phyloP scores from a whole-genome alignment of 1,140 invertebrate species.

The Drosophila lowei region DNA sequence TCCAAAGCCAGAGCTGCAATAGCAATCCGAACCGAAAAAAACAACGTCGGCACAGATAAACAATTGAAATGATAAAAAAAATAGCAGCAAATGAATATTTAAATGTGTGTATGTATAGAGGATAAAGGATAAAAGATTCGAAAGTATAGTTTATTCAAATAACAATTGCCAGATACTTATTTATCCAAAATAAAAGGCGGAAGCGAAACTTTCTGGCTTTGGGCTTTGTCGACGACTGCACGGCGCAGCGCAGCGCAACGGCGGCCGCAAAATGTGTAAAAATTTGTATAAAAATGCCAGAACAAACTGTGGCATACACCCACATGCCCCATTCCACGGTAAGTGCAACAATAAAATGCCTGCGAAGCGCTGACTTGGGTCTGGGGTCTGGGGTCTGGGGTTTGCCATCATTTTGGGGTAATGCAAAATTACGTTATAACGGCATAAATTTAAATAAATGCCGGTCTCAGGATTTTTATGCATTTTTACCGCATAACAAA shows the following conservation, averaged over 20 bases:
- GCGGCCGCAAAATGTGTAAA: constrained; percentile 50
- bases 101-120: constrained; percentile 13
- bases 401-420: constrained; percentile 73
- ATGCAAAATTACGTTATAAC: constrained; percentile 82
- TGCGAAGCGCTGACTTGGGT: constrained; percentile 40
- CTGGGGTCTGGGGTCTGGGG: constrained; percentile 17
- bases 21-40: constrained; percentile 23
- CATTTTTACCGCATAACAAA: constrained; percentile 83
- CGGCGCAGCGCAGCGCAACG: constrained; percentile 2
- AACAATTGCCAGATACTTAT: constrained; percentile 79
- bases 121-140: constrained; percentile 52
- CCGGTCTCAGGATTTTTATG: constrained; percentile 83
- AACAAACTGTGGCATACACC: constrained; percentile 52
- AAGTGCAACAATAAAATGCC: constrained; percentile 72
- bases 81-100: constrained; percentile 38
- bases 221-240: constrained; percentile 23
- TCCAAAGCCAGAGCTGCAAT: constrained; percentile 17
- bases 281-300: constrained; percentile 66
- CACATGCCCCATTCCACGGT: constrained; percentile 3
- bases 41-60: constrained; percentile 43
- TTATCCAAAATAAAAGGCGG: constrained; percentile 67
- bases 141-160: constrained; percentile 60
- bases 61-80: constrained; percentile 63
- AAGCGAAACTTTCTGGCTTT: constrained; percentile 61
- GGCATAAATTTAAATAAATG: constrained; percentile 83